Percentiles rank a stretch among this genome's conserved stretches.
These are phyloP conservation scores for Erinaceus europaeus DNA, from an alignment of 2,113 vertebrate species.

Conservation along the genomic window DNA sequence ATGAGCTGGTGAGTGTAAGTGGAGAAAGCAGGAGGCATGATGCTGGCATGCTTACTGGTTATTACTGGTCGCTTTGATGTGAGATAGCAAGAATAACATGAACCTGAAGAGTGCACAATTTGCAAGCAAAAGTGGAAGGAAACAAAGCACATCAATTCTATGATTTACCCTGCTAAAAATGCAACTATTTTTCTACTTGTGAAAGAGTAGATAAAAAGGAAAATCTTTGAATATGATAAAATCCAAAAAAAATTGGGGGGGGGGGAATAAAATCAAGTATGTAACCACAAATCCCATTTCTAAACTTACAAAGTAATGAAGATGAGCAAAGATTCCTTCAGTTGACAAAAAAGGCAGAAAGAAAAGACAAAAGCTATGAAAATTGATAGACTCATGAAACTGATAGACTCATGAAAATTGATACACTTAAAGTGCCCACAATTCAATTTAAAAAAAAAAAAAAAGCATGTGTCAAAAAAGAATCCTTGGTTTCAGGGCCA, in stretches of 20 bases:
- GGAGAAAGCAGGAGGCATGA: not conserved
- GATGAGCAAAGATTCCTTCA: too few species aligned
- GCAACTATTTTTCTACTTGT: not conserved
- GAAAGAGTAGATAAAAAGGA: not conserved
- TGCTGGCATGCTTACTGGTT: not conserved
- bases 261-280: not conserved
- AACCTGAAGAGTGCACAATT: not conserved
- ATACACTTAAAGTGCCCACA: not conserved
- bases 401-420: not conserved
- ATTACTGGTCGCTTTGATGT: not conserved
- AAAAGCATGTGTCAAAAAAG: too few species aligned
- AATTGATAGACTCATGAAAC: not conserved
- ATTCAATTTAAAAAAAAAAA: too few species aligned
- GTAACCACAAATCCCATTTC: not conserved
- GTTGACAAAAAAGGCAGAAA: too few species aligned
- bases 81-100: not conserved
- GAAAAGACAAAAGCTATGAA: too few species aligned
- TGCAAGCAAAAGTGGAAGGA: too few species aligned
- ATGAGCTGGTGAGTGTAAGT: not conserved
- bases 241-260: not conserved
- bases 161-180: not conserved
- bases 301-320: constrained; percentile 8
- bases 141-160: not conserved
- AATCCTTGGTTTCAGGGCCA: too few species aligned
- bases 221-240: not conserved